A percentile compares a stretch with the other conserved stretches of the same genome.
Conservation (phyloP, 2,888 invertebrate genomes). For the Meteorus colon region DNA sequence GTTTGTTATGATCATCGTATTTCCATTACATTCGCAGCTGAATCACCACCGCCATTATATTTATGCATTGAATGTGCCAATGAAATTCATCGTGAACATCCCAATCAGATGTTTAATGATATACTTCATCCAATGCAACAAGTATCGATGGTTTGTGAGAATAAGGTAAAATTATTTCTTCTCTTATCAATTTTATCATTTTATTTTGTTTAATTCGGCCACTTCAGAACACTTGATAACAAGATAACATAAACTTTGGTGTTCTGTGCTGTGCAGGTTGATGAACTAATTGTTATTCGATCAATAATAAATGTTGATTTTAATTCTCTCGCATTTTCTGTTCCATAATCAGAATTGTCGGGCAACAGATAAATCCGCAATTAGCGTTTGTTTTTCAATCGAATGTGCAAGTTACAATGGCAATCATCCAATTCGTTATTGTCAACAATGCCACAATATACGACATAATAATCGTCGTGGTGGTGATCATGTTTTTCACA, state of each 20-base stretch:
- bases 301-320: no score
- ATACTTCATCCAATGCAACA: conserved; percentile 95
- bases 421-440: conserved; percentile 96
- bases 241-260: no score
- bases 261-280: no score
- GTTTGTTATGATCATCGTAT: conserved; percentile 96
- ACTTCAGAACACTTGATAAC: no score
- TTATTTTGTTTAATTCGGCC: no score
- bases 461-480: conserved; percentile 91
- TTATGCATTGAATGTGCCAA: conserved; percentile 97
- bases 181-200: no score
- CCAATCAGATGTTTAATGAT: conserved; percentile 89
- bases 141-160: conserved; percentile 96
- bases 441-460: conserved; percentile 91
- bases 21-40: conserved; percentile 88
- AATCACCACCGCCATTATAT: conserved; percentile 94
- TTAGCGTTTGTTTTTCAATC: conserved; percentile 96
- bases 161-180: conserved; percentile 79
- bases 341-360: conserved; percentile 85
- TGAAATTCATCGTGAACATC: conserved; percentile 90
- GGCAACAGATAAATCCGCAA: conserved; percentile 91
- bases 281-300: no score
- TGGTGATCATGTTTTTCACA: conserved; percentile 92
- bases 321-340: conserved; percentile 23
- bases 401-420: conserved; percentile 98